Evolutionary conservation across 64 coral and sea anemone genomes (phyloP).

Genomic region (Astreopora myriophthalma): DNA sequence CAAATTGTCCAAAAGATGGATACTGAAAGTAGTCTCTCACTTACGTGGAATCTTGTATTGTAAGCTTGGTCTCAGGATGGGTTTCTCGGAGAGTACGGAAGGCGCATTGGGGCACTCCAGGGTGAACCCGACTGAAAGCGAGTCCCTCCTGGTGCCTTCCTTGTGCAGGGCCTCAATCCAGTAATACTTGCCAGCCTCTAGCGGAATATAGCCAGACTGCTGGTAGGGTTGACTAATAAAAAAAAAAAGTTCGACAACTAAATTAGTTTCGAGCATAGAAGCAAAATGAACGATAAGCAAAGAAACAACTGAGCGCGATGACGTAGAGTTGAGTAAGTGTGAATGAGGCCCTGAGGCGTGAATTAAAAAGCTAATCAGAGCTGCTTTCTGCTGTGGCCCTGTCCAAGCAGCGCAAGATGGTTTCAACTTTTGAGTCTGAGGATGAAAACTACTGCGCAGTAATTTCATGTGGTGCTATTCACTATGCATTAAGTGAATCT

Average conservation of each 20-base stretch:
- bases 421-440: no score
- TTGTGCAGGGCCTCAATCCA: conserved; percentile 94
- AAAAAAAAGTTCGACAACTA: neutral
- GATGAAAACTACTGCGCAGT: no score
- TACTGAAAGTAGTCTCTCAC: neutral
- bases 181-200: conserved; percentile 89
- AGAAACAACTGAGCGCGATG: no score
- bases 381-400: no score
- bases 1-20: neutral
- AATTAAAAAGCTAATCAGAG: no score
- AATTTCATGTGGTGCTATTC: no score
- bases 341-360: no score
- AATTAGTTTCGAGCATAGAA: neutral
- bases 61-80: conserved; percentile 65
- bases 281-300: neutral
- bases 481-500: no score
- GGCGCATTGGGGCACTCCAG: conserved; percentile 72
- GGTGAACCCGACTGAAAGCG: conserved; percentile 73
- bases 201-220: conserved; percentile 57
- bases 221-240: conserved; percentile 56
- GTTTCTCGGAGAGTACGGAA: conserved; percentile 42
- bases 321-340: no score
- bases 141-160: conserved; percentile 59
- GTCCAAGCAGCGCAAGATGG: no score
- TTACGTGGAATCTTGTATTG: conserved; percentile 90